A percentile compares a stretch with the other conserved stretches of the same genome.
Conservation (phyloP, 2,797 vertebrate genomes). For the Manis javanica region DNA sequence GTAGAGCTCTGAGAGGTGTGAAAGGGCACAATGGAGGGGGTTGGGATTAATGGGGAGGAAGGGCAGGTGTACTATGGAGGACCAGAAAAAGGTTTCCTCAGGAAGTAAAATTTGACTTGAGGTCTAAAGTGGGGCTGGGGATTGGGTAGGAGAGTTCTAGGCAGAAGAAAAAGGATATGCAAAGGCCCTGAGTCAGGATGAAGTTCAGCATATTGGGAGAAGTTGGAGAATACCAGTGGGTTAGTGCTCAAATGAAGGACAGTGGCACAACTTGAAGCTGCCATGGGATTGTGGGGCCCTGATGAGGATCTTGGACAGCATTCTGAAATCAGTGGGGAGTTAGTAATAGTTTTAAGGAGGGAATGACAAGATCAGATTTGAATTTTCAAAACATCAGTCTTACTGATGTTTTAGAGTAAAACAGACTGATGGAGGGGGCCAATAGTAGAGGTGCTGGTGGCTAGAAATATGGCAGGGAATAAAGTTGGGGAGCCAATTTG, state of each 20-base stretch:
- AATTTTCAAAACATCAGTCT: neutral
- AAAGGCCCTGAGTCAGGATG: neutral
- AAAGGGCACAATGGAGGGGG: neutral
- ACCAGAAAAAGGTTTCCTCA: neutral
- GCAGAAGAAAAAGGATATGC: neutral
- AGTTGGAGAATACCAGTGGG: neutral
- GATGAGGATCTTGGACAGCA: neutral
- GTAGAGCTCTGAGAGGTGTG: neutral
- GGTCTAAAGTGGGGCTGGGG: neutral
- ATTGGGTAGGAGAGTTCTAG: neutral
- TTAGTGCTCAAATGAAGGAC: neutral
- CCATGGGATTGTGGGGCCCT: neutral
- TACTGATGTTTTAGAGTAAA: neutral
- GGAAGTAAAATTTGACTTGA: slow-evolving; percentile 7
- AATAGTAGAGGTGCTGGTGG: no score
- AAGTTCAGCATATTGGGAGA: neutral
- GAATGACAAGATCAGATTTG: neutral
- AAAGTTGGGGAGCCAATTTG: neutral
- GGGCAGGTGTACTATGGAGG: neutral
- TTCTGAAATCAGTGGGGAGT: neutral
- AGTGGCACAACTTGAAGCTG: neutral
- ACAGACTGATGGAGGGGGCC: neutral
- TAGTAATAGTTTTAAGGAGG: neutral
- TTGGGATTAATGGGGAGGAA: neutral
- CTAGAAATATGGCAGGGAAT: neutral